These are phyloP conservation scores for Mythimna pallens DNA, from an alignment of 2,888 invertebrate species.

Conservation along the genomic window DNA sequence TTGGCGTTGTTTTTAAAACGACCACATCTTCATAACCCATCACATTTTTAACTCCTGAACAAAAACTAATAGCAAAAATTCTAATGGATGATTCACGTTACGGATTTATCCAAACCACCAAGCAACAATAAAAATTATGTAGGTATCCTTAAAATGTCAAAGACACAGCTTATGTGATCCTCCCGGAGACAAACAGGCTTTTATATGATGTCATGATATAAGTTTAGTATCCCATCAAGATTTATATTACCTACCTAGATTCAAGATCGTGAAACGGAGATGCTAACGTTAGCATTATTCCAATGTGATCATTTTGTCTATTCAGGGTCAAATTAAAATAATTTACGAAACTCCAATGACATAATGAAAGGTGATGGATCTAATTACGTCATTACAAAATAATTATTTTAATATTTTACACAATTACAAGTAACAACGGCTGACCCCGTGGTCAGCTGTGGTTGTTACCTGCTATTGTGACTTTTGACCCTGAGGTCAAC, in stretches of 20 bases:
- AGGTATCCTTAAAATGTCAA: slow-evolving; percentile 38
- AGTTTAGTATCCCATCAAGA: slow-evolving; percentile 38
- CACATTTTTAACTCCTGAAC: neutral
- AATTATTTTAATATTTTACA: too few species aligned
- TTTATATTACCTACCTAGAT: slow-evolving; percentile 25
- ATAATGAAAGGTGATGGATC: too few species aligned
- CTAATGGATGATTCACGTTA: neutral
- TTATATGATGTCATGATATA: slow-evolving; percentile 49
- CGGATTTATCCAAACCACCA: neutral
- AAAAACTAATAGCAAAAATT: neutral
- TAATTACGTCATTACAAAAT: too few species aligned
- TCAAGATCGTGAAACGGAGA: neutral
- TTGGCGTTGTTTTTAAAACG: neutral
- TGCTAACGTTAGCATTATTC: neutral
- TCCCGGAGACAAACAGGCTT: slow-evolving; percentile 36
- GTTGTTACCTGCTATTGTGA: too few species aligned
- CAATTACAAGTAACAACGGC: too few species aligned
- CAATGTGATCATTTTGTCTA: neutral
- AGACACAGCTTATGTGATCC: slow-evolving; percentile 18
- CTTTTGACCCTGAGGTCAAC: too few species aligned
- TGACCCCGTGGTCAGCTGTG: too few species aligned
- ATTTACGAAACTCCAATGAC: neutral
- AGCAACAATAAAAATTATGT: slow-evolving; percentile 10
- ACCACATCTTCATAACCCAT: neutral
- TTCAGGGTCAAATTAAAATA: neutral